phyloP scores from a whole-genome alignment of 2,888 invertebrate species.

The Lasioglossum morio region DNA sequence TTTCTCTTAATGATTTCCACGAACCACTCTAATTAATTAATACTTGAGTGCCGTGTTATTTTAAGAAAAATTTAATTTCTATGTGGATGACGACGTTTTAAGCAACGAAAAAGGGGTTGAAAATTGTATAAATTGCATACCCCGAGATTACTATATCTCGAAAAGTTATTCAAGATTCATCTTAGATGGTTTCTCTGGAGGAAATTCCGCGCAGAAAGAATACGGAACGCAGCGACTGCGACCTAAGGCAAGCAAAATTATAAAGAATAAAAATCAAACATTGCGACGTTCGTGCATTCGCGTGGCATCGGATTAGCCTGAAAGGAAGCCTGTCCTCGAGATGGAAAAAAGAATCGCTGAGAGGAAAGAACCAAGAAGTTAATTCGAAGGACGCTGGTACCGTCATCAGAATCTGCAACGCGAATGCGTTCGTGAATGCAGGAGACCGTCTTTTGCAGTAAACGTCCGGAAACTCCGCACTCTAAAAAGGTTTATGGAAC shows the following conservation, averaged over 20 bases:
- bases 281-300: background rate
- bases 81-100: background rate
- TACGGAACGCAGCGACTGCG: background rate
- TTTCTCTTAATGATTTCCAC: too few species aligned
- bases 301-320: conserved; percentile 1
- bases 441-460: background rate
- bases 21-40: background rate
- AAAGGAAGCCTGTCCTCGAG: background rate
- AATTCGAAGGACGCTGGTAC: background rate
- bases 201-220: background rate
- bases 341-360: background rate
- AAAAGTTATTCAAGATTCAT: background rate
- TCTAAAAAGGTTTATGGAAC: background rate
- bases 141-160: background rate
- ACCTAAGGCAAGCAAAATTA: background rate
- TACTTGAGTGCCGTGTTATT: background rate
- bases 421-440: background rate
- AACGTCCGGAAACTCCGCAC: background rate
- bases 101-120: background rate
- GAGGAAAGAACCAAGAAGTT: background rate
- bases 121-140: background rate
- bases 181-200: background rate
- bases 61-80: background rate
- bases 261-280: background rate
- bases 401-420: background rate